Conservation (phyloP, 1,140 invertebrate species). For the Drosophila bocqueti region DNA sequence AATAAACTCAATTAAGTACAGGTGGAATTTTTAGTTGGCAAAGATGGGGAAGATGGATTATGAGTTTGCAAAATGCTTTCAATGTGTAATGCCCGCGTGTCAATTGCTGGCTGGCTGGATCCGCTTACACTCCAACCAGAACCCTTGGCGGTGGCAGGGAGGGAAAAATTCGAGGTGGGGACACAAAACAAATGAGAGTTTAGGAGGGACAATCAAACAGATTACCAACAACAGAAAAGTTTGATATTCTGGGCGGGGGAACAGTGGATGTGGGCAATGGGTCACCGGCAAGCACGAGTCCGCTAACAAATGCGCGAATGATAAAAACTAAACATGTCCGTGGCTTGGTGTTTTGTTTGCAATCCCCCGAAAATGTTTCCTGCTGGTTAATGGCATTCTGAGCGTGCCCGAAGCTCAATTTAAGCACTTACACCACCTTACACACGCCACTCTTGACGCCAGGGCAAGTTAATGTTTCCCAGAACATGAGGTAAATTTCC, state of each 20-base stretch:
- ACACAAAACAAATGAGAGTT: constrained; percentile 18
- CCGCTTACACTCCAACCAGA: constrained; percentile 32
- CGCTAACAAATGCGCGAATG: constrained; percentile 53
- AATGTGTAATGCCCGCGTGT: constrained; percentile 39
- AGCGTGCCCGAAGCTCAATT: constrained; percentile 45
- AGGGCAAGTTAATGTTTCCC: neutral
- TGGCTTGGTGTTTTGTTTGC: constrained; percentile 38
- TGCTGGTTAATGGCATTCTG: constrained; percentile 31
- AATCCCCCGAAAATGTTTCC: constrained; percentile 17
- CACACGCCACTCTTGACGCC: constrained; percentile 3
- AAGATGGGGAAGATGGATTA: constrained; percentile 17
- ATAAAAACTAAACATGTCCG: constrained; percentile 70
- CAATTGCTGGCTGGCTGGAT: constrained; percentile 28
- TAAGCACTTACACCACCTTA: constrained; percentile 47
- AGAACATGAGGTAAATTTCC: neutral
- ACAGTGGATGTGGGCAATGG: neutral
- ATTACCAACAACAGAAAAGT: constrained; percentile 50
- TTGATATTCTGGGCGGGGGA: constrained; percentile 5
- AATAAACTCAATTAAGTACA: constrained; percentile 22
- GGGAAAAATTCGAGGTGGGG: constrained; percentile 1
- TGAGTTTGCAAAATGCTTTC: constrained; percentile 36
- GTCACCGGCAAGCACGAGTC: constrained; percentile 31
- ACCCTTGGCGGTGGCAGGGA: neutral
- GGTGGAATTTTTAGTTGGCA: constrained; percentile 17
- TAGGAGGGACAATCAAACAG: constrained; percentile 32